A percentile compares a stretch with the other conserved stretches of the same genome.
Conservation (phyloP, 2,113 vertebrate genomes). For the Rhinoderma darwinii region DNA sequence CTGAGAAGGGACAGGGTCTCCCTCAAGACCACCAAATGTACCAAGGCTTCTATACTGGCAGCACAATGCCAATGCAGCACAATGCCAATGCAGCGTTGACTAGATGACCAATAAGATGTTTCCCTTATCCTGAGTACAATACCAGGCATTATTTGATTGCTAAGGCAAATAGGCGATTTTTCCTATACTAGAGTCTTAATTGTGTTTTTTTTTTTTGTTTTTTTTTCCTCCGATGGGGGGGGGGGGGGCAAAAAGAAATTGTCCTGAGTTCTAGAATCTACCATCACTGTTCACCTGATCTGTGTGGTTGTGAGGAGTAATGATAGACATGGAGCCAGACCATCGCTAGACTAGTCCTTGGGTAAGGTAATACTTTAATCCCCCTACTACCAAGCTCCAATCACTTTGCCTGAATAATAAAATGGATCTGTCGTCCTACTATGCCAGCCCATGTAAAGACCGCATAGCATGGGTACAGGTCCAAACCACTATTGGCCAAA, state of each 20-base stretch:
- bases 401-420: no score
- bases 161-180: neutral
- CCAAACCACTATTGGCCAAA: no score
- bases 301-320: no score
- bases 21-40: neutral
- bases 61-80: neutral
- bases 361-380: neutral
- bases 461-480: no score
- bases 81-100: neutral
- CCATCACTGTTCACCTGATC: neutral
- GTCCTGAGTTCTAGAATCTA: neutral
- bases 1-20: neutral
- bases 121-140: neutral
- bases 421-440: no score
- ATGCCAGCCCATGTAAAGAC: no score
- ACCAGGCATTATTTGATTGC: neutral
- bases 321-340: neutral
- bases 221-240: no score
- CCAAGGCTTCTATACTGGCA: neutral
- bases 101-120: neutral
- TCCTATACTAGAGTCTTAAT: neutral
- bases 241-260: neutral
- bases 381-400: neutral
- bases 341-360: neutral
- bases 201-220: neutral